Evolutionary conservation across 2,888 invertebrate species (phyloP).

Genomic region (Cryptocephalus primarius): DNA sequence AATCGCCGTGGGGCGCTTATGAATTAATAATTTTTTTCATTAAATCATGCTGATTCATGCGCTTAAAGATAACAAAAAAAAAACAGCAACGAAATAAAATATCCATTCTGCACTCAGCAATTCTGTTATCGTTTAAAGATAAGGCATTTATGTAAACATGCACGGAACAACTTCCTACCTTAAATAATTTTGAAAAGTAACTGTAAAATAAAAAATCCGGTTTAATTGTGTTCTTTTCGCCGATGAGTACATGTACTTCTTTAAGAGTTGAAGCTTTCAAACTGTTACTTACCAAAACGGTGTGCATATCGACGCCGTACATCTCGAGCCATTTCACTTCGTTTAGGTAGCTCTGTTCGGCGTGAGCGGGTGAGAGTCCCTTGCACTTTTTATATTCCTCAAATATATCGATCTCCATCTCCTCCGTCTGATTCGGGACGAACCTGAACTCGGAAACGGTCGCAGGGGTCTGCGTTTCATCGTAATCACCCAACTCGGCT

Average conservation of each 20-base stretch:
- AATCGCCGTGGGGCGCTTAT: too few relatives aligned
- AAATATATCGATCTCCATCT: constrained; percentile 88
- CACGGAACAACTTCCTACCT: too few relatives aligned
- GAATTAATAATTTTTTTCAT: too few relatives aligned
- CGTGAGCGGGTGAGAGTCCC: constrained; percentile 88
- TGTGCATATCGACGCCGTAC: constrained; percentile 99
- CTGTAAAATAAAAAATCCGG: constrained; percentile 1
- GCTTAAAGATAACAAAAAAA: too few relatives aligned
- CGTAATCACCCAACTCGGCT: constrained; percentile 98
- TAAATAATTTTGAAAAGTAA: not conserved
- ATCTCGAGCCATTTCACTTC: constrained; percentile 93
- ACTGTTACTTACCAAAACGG: constrained; percentile 54
- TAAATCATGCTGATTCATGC: too few relatives aligned
- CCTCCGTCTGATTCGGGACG: constrained; percentile 91
- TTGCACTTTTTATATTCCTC: constrained; percentile 82
- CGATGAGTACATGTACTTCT: too few relatives aligned
- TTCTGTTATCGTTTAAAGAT: too few relatives aligned
- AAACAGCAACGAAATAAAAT: too few relatives aligned
- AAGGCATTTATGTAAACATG: too few relatives aligned
- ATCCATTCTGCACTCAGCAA: too few relatives aligned
- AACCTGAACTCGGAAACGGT: constrained; percentile 98
- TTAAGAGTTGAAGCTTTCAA: too few relatives aligned
- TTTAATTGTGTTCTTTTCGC: too few relatives aligned
- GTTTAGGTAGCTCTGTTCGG: constrained; percentile 89
- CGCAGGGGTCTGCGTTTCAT: constrained; percentile 79